Evolutionary conservation across 2,113 vertebrate species (phyloP), one percentile per base, ranked within the genome.

Genomic region (Alouatta palliata): DNA sequence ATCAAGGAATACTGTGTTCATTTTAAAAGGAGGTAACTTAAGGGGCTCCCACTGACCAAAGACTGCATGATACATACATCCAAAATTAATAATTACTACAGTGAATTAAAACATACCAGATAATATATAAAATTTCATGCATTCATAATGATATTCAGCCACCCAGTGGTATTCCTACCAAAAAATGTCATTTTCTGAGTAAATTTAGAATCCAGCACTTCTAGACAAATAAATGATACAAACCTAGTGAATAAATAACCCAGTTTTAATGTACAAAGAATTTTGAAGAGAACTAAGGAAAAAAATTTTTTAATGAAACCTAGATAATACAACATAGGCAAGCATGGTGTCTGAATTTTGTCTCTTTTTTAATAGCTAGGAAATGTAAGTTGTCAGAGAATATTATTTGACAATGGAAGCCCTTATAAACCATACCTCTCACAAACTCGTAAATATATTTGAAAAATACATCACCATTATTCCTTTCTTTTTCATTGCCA

Each of bases 401-500:
- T 84, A n/a, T 82, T 94, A 25, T 80, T 94, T 87, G 7, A 82
- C 77, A 88, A 45, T 95, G 25, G 97, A 97, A 84, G 16, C 12
- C 75, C 64, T 81, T 76, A 27, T 45, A 96, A n/a, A 73, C 56
- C 54, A 88, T 40, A 40, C 35, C 64, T 54, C 17, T 66, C 58
- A 37, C 20, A 84, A 64, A 32, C 40, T 10, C 23, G 84, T 61
- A 92, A 94, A 16, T 40, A 71, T 95, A 90, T 96, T 92, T 83
- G 6, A 35, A 45, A 77, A 79, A 52, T 76, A 97, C 84, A 32
- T 27, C 96, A 94, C 37, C 54, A 64, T 91, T 96, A 89, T 80
- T 96, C 12, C 7, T 52, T 75, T 47, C 32, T 93, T 96, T 97
- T 58, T 91, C 49, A 35, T 54, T 86, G 56, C 68, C 70, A 93